Conservation (phyloP, 1,140 invertebrate species). For the Babylonia areolata region DNA sequence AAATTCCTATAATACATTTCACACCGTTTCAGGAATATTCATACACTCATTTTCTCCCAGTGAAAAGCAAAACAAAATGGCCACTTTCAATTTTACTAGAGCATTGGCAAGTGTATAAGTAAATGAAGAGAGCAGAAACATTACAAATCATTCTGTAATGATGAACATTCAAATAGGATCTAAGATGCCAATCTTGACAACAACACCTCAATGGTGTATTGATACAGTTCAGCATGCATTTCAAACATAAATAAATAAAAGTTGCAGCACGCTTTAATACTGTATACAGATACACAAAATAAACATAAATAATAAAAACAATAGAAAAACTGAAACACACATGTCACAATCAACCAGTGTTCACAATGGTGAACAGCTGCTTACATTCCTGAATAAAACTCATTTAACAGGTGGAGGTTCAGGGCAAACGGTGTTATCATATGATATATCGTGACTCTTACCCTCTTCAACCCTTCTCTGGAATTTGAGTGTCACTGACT, state of each 20-base stretch:
- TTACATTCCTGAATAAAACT: background rate
- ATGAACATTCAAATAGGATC: background rate
- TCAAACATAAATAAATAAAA: background rate
- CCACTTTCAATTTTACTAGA: conserved; percentile 8
- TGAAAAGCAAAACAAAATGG: background rate
- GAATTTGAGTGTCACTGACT: too few relatives aligned
- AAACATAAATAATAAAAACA: background rate
- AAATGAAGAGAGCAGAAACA: background rate
- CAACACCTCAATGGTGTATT: background rate
- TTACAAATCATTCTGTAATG: background rate
- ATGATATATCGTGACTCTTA: too few relatives aligned
- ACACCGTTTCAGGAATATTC: too few relatives aligned
- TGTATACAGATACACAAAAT: background rate
- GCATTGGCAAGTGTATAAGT: background rate
- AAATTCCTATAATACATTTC: too few relatives aligned
- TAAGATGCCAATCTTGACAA: background rate
- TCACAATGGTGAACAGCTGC: background rate
- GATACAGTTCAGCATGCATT: background rate
- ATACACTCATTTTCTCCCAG: background rate
- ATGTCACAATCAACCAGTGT: background rate
- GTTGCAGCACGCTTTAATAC: too few relatives aligned
- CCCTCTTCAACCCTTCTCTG: too few relatives aligned
- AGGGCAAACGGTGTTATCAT: too few relatives aligned
- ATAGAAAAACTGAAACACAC: too few relatives aligned
- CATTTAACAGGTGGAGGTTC: too few relatives aligned